Evolutionary conservation across 2,888 invertebrate species (phyloP).

Genomic region (Cordilura impudica): DNA sequence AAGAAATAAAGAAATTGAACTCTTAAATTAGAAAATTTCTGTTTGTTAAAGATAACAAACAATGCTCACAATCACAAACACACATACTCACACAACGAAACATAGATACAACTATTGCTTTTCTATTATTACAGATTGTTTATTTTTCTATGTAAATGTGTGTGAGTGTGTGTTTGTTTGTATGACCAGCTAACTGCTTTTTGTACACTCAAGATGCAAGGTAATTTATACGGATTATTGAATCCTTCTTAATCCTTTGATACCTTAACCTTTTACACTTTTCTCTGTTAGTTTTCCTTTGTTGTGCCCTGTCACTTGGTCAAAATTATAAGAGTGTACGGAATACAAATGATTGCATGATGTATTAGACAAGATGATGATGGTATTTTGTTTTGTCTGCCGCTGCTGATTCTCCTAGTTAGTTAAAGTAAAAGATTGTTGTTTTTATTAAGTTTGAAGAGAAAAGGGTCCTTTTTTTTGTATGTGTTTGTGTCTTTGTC

Average conservation of each 20-base stretch:
- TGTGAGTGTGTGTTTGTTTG: neutral
- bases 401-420: neutral
- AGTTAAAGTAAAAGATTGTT: constrained; percentile 11
- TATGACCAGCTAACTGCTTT: constrained; percentile 23
- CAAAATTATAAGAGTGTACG: constrained; percentile 49
- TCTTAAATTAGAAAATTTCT: constrained; percentile 37
- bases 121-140: neutral
- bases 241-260: constrained; percentile 55
- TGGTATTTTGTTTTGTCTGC: constrained; percentile 5
- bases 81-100: neutral
- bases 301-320: constrained; percentile 50
- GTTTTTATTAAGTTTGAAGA: constrained; percentile 28
- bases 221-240: constrained; percentile 60
- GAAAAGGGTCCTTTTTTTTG: constrained; percentile 6
- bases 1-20: constrained; percentile 4
- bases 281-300: neutral
- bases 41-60: constrained; percentile 59
- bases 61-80: neutral
- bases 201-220: constrained; percentile 30
- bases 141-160: neutral
- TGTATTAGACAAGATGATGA: constrained; percentile 35
- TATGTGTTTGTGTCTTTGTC: neutral
- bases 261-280: constrained; percentile 55
- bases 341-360: constrained; percentile 60
- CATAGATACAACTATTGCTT: constrained; percentile 6